These are phyloP conservation scores for Oreochromis aureus DNA, from an alignment of 2,113 vertebrate species.

Conservation along the genomic window DNA sequence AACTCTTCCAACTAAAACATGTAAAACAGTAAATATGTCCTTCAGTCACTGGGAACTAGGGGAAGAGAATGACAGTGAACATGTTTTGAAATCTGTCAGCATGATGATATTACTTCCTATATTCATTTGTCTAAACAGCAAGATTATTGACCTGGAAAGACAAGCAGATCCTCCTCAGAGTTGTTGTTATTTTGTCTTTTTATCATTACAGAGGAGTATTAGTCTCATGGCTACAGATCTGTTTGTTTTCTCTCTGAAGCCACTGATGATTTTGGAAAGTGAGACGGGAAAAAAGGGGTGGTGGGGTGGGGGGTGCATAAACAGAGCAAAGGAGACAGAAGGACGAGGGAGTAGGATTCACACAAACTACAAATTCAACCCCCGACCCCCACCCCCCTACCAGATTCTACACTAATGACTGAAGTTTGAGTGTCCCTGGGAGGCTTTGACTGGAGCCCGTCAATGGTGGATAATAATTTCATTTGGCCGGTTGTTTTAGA, in stretches of 20 bases:
- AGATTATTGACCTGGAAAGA: slow-evolving; percentile 14
- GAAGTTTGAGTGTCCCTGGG: slow-evolving; percentile 30
- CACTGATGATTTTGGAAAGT: slow-evolving; percentile 7
- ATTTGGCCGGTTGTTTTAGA: slow-evolving; percentile 28
- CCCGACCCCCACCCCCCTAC: background rate
- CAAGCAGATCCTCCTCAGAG: slow-evolving; percentile 8
- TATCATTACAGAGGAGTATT: background rate
- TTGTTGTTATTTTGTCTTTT: background rate
- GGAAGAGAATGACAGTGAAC: background rate
- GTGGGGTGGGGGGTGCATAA: slow-evolving; percentile 47
- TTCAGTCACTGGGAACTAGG: background rate
- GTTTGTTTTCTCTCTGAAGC: slow-evolving; percentile 23
- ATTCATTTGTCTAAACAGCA: background rate
- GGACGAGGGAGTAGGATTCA: slow-evolving; percentile 25
- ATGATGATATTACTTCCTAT: background rate
- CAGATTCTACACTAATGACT: background rate
- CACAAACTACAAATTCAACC: slow-evolving; percentile 18
- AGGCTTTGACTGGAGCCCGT: slow-evolving; percentile 31
- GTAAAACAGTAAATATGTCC: background rate
- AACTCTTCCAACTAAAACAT: background rate
- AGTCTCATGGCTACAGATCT: background rate
- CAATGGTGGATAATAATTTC: slow-evolving; percentile 33
- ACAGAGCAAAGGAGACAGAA: slow-evolving; percentile 27
- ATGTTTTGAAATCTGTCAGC: background rate
- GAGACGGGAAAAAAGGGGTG: background rate